phyloP scores from a whole-genome alignment of 2,113 vertebrate genomes.

The Glareola pratincola region DNA sequence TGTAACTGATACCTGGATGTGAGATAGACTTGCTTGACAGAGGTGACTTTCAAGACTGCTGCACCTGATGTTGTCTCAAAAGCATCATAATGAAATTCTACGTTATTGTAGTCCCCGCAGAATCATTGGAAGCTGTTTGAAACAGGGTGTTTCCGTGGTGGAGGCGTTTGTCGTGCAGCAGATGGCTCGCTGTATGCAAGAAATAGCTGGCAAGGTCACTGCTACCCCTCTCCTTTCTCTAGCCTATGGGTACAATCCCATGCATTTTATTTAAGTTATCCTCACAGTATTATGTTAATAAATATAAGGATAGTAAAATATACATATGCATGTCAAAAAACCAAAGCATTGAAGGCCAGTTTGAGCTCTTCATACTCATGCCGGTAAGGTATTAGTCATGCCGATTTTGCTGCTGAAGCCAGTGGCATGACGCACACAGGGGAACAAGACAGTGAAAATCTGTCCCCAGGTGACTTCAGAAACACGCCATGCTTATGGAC shows the following conservation, averaged over 20 bases:
- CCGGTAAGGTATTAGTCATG: neutral
- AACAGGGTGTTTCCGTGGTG: neutral
- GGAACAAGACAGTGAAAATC: neutral
- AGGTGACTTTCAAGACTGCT: neutral
- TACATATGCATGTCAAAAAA: neutral
- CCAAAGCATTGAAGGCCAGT: neutral
- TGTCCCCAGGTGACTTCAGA: neutral
- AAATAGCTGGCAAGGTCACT: neutral
- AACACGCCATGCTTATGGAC: neutral
- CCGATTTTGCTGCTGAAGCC: neutral
- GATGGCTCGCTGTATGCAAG: rapidly evolving
- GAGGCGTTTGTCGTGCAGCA: neutral
- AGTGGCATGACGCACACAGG: neutral
- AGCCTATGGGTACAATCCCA: neutral
- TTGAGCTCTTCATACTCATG: neutral
- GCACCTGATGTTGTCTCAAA: neutral
- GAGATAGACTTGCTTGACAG: neutral
- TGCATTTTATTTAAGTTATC: neutral
- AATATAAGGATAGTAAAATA: neutral
- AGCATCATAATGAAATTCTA: neutral
- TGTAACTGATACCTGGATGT: neutral
- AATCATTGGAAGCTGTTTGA: neutral
- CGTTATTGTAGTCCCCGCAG: neutral
- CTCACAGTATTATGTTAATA: neutral
- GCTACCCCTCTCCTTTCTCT: neutral